Percentiles rank a stretch among this genome's conserved stretches.
Evolutionary conservation across 2,888 invertebrate species (phyloP).

Genomic region (Chironomus riparius): DNA sequence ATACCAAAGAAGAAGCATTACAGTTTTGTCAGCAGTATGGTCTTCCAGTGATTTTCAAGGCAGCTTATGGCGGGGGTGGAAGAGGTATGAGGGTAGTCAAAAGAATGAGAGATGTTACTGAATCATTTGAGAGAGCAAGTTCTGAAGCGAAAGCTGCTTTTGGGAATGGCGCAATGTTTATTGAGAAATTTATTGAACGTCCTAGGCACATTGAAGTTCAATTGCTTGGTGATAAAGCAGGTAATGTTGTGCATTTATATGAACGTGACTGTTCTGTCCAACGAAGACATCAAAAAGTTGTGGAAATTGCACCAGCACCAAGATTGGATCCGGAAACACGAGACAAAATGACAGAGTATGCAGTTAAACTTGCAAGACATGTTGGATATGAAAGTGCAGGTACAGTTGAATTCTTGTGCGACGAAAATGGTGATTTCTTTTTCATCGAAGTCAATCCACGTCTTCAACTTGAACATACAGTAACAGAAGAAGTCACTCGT

Average conservation of each 20-base stretch:
- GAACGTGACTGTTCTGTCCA: conserved; percentile 99
- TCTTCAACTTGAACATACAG: conserved; percentile 97
- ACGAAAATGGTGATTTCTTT: conserved; percentile 89
- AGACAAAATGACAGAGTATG: conserved; percentile 81
- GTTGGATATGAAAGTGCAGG: conserved; percentile 98
- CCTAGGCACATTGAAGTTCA: conserved; percentile 92
- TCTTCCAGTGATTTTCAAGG: conserved; percentile 96
- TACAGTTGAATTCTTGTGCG: conserved; percentile 94
- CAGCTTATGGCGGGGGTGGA: conserved; percentile 97
- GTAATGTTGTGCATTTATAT: conserved; percentile 92
- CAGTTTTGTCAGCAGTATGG: conserved; percentile 88
- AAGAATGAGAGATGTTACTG: conserved; percentile 82
- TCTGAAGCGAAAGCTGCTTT: conserved; percentile 95
- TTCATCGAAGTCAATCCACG: conserved; percentile 99
- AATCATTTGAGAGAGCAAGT: conserved; percentile 83
- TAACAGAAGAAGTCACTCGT: conserved; percentile 98
- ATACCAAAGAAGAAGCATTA: conserved; percentile 73
- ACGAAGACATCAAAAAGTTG: conserved; percentile 95
- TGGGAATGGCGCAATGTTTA: conserved; percentile 97
- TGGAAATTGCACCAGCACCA: conserved; percentile 98
- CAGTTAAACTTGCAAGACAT: conserved; percentile 76
- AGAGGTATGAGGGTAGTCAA: conserved; percentile 88
- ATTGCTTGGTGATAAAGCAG: conserved; percentile 75
- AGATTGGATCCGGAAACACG: conserved; percentile 66
- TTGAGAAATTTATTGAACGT: conserved; percentile 95